A percentile compares a stretch with the other conserved stretches of the same genome.
These are phyloP conservation scores for Phengaris alcon DNA, from an alignment of 2,888 invertebrate species.

Conservation along the genomic window DNA sequence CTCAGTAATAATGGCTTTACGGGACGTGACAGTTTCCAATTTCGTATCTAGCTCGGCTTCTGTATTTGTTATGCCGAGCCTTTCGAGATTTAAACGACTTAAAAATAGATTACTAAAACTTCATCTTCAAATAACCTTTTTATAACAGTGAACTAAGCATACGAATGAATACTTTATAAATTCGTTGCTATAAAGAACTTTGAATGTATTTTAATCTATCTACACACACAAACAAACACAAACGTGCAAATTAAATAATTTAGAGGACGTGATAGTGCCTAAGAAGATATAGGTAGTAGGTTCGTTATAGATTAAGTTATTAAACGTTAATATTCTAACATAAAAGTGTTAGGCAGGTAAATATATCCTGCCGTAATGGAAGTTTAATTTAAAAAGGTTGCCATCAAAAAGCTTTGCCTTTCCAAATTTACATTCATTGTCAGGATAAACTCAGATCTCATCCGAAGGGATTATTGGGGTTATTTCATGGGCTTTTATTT, in stretches of 20 bases:
- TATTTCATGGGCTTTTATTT: conserved; percentile 1
- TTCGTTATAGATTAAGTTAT: too few species aligned
- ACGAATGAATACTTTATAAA: background rate
- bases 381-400: conserved; percentile 16
- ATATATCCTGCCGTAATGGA: conserved; percentile 2
- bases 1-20: conserved; percentile 25
- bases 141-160: background rate
- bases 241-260: too few species aligned
- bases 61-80: conserved; percentile 23
- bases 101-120: conserved; percentile 19
- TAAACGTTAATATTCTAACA: too few species aligned
- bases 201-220: background rate
- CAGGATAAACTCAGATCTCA: conserved; percentile 5
- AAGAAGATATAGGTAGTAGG: too few species aligned
- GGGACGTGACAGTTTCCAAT: conserved; percentile 25
- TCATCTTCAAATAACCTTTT: background rate
- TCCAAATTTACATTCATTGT: background rate
- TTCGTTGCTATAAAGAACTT: background rate
- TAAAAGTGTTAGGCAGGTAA: background rate
- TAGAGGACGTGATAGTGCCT: too few species aligned
- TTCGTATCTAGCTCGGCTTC: conserved; percentile 19
- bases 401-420: conserved; percentile 21
- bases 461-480: conserved; percentile 2
- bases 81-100: conserved; percentile 11
- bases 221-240: too few species aligned